A percentile compares a stretch with the other conserved stretches of the same genome.
Conservation (phyloP, 1,140 invertebrate genomes). For the Aphaenogaster floridana region DNA sequence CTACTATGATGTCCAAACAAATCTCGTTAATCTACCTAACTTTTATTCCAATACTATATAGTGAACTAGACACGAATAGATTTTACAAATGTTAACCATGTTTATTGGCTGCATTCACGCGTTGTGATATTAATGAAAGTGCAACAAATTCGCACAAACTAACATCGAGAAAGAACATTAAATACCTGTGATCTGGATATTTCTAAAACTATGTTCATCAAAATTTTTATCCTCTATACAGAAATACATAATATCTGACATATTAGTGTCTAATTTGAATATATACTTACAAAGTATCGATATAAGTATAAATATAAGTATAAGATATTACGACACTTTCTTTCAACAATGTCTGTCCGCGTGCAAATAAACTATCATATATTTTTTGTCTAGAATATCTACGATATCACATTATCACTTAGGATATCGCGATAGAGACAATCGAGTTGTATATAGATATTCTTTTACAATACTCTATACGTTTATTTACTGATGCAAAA, state of each 20-base stretch:
- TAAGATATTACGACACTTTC: too few species aligned
- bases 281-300: background rate
- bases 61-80: background rate
- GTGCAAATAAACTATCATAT: too few species aligned
- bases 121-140: background rate
- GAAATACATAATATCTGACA: background rate
- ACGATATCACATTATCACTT: too few species aligned
- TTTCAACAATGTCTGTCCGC: too few species aligned
- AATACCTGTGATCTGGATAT: background rate
- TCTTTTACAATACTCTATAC: too few species aligned
- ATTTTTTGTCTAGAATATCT: too few species aligned
- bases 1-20: background rate
- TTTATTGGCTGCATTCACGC: background rate
- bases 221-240: background rate
- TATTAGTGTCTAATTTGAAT: constrained; percentile 5
- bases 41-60: background rate
- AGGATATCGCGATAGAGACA: too few species aligned
- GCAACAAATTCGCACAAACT: background rate
- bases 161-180: background rate
- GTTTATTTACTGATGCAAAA: too few species aligned
- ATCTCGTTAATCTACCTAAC: constrained; percentile 35
- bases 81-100: background rate
- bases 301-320: background rate
- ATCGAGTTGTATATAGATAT: too few species aligned
- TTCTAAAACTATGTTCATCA: background rate